phyloP scores from a whole-genome alignment of 30 jellyfish, hydroid and myxozoan genomes.

The Aurelia aurita complex sp. Pacific region DNA sequence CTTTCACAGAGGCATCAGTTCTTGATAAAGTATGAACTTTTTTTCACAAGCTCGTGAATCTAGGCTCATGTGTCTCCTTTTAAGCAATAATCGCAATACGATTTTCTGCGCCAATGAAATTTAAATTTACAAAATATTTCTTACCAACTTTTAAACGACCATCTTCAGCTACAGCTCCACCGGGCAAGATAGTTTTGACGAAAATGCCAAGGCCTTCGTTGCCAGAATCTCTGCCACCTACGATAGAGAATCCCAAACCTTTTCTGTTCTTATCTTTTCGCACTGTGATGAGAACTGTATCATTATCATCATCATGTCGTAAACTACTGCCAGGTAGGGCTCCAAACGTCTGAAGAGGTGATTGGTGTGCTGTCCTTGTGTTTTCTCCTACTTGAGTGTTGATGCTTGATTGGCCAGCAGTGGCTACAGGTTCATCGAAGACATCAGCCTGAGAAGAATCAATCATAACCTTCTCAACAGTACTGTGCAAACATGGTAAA shows the following conservation, averaged over 20 bases:
- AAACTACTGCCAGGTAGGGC: background rate
- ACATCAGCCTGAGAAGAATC: background rate
- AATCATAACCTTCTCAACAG: background rate
- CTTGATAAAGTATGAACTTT: too few species aligned
- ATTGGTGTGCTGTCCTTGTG: conserved; percentile 30
- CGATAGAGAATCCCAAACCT: conserved; percentile 90
- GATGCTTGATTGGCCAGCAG: conserved; percentile 42
- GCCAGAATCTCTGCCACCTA: conserved; percentile 87
- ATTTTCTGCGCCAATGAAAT: background rate
- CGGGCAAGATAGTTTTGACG: conserved; percentile 79
- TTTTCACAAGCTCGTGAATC: too few species aligned
- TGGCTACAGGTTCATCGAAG: conserved; percentile 9
- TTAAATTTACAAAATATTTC: background rate
- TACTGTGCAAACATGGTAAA: too few species aligned
- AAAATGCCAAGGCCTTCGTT: conserved; percentile 51
- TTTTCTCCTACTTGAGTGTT: conserved; percentile 31
- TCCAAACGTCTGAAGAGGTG: conserved; percentile 20
- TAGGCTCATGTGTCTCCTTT: background rate
- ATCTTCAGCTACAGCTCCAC: conserved; percentile 90
- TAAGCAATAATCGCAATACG: background rate
- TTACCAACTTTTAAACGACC: conserved; percentile 87
- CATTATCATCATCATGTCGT: background rate
- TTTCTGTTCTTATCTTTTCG: conserved; percentile 68
- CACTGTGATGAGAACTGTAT: conserved; percentile 20
- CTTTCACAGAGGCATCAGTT: too few species aligned